Base-by-base conservation (phyloP, 1,140 invertebrate species). In the Paramacrobiotus metropolitanus region DNA sequence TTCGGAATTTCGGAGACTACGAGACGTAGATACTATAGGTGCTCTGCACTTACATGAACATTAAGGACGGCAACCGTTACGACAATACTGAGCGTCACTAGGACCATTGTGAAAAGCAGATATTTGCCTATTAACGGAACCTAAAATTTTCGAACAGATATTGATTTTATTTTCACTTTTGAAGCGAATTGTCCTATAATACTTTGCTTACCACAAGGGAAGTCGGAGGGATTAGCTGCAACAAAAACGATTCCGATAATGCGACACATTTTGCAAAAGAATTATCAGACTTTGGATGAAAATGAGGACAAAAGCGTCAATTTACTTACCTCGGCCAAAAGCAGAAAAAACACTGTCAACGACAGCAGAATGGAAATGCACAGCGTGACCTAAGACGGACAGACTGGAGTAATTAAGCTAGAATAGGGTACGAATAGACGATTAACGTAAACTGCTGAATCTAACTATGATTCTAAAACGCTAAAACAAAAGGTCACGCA, bases 1-100 rank as follows among this genome's bases (percentile, higher is more conserved):
- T n/a, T n/a, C n/a, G n/a, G n/a, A n/a, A n/a, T n/a, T n/a, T n/a
- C n/a, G n/a, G n/a, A n/a, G n/a, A n/a, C n/a, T n/a, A n/a, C n/a
- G n/a, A n/a, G n/a, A n/a, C n/a, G n/a, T n/a, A n/a, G n/a, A n/a
- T n/a, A n/a, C n/a, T n/a, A n/a, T n/a, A n/a, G n/a, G n/a, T n/a
- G n/a, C n/a, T 72, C 40, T 74, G 61, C 15, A 40, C 48, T 15
- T 55, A 55, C 48, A 71, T 99, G 94, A 21, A 99, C 86, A 72
- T 99, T 98, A 28, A 99, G 77, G 67, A 98, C 92, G 62, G 94
- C 82, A 65, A 98, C 96, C 21, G 95, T 97, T 65, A 97, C 86
- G 21, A 95, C 82, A 44, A 98, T 93, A 28, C 92, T 97, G 4
- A 96, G 73, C 0, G 86, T 92, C 1, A 99, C 93, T 28, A 99